Base-by-base conservation (phyloP, 2,113 vertebrate species). In the Paraplagusia blochii region DNA sequence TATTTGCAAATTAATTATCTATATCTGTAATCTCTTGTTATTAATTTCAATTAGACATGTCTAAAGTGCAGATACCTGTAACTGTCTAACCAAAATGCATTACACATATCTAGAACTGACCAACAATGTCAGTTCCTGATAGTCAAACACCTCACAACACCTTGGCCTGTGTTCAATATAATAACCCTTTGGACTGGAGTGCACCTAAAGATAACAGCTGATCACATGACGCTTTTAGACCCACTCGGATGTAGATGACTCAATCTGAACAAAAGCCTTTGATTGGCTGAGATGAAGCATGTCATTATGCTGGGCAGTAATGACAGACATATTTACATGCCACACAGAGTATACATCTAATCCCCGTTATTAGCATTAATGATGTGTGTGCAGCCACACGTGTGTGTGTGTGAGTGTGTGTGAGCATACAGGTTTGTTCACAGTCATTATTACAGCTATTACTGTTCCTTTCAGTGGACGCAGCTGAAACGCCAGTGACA, bases 271-370 rank as follows among this genome's bases (percentile, higher is more conserved):
- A 87, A 80, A 76, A 79, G 76, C 64, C 52, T 40, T 34, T 81
- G 84, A 88, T 85, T 86, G 82, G 81, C 70, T 76, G 66, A 85
- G 70, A 50, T 14, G 10, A 79, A 77, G 84, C 77, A 77, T 86
- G 74, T 81, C 76, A 88, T 88, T 85, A 86, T 15, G 34, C 42
- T 44, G 34, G 57, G 54, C 63, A 43, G 69, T 78, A 82, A 88
- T 82, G 77, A 78, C 72, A 79, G 66, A 69, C 48, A 69, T 66
- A 86, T 85, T 85, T 85, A 83, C 79, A 82, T 82, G 74, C 79
- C 72, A 79, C 76, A 81, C 77, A 87, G 80, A 80, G 77, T 81
- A 53, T 85, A 85, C 69, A 65, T 85, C 80, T 85, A 84, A 82
- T 86, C 82, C 82, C 63, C 2, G 42, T 65, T 66, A 85, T 88